Conservation (phyloP, 2,888 invertebrate species). For the Drosophila neutralis region DNA sequence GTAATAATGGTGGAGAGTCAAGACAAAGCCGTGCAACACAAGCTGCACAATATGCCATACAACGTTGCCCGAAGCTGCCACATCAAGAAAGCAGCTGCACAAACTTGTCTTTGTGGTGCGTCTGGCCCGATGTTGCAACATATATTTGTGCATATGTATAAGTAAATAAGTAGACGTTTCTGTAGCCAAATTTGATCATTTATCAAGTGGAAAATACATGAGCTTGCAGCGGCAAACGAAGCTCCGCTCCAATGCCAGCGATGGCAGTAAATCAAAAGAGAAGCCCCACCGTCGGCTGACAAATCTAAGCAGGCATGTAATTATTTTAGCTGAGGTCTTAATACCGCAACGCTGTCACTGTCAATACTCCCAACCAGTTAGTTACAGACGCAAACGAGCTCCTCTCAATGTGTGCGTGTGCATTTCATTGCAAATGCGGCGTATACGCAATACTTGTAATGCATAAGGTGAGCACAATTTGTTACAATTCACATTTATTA, state of each 20-base stretch:
- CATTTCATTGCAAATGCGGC: conserved; percentile 22
- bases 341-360: conserved; percentile 63
- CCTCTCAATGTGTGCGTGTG: neutral
- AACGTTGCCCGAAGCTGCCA: conserved; percentile 40
- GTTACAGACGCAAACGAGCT: conserved; percentile 48
- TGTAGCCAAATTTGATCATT: conserved; percentile 75
- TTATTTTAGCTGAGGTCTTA: conserved; percentile 74
- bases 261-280: conserved; percentile 55
- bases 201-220: conserved; percentile 77
- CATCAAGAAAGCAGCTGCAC: conserved; percentile 32
- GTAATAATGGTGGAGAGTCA: conserved; percentile 27
- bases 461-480: neutral
- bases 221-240: conserved; percentile 49
- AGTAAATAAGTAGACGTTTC: conserved; percentile 49
- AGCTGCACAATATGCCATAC: conserved; percentile 21
- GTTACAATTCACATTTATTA: neutral
- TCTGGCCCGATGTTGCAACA: neutral
- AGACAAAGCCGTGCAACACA: conserved; percentile 50
- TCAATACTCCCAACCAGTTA: conserved; percentile 58
- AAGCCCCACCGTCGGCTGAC: conserved; percentile 55
- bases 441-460: conserved; percentile 52
- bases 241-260: conserved; percentile 12
- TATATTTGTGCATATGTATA: conserved; percentile 6
- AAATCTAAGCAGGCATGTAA: conserved; percentile 78
- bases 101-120: conserved; percentile 7